phyloP scores from a whole-genome alignment of 2,113 vertebrate genomes.

The Monopterus albus region DNA sequence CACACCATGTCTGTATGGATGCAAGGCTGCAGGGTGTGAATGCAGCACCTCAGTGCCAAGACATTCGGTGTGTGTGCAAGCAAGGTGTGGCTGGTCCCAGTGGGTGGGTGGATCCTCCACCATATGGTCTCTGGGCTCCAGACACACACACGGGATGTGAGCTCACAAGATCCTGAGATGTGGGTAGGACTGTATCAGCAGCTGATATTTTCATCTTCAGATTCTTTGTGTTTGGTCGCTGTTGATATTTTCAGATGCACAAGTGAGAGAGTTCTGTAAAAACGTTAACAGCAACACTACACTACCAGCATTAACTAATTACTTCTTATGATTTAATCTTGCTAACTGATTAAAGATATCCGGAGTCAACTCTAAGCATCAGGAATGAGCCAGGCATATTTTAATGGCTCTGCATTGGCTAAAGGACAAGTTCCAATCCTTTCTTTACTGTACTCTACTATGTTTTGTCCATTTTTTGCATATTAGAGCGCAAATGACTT shows the following conservation, averaged over 20 bases:
- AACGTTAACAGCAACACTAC: too few relatives aligned
- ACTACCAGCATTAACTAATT: too few relatives aligned
- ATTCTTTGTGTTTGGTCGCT: background rate
- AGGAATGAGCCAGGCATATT: too few relatives aligned
- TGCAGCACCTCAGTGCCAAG: constrained; percentile 46
- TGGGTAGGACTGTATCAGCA: background rate
- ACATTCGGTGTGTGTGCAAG: background rate
- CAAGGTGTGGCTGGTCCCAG: constrained; percentile 41
- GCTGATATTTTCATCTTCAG: background rate
- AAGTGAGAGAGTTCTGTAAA: background rate
- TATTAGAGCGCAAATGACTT: too few relatives aligned
- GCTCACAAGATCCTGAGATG: constrained; percentile 12
- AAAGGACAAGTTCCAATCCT: background rate
- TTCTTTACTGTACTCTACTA: background rate
- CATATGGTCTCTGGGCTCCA: constrained; percentile 46
- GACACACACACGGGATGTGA: constrained; percentile 25
- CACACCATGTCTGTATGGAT: constrained; percentile 5
- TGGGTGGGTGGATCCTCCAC: constrained; percentile 57
- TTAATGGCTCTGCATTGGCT: too few relatives aligned
- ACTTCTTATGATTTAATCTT: too few relatives aligned
- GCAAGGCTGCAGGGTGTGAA: constrained; percentile 56
- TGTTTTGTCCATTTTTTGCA: too few relatives aligned
- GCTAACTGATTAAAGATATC: too few relatives aligned
- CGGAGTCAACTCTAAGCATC: too few relatives aligned
- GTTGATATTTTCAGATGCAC: background rate